A percentile compares a stretch with the other conserved stretches of the same genome.
These are phyloP conservation scores for Drosophila melanosoma DNA, from an alignment of 2,888 invertebrate genomes.

Conservation along the genomic window DNA sequence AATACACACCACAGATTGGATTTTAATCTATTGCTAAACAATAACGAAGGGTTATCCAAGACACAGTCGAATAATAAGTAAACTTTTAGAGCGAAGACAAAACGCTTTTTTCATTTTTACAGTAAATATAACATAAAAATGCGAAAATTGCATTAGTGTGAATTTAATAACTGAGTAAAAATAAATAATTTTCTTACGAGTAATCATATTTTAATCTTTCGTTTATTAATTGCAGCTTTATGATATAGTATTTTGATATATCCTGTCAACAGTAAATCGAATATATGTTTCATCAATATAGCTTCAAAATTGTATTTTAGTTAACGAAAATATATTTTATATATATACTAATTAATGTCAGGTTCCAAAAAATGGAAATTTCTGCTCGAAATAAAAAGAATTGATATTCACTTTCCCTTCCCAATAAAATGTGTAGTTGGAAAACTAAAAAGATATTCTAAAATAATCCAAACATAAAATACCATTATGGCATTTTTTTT, in stretches of 20 bases:
- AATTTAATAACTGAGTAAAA: too few relatives aligned
- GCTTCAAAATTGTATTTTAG: too few relatives aligned
- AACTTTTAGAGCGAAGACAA: neutral
- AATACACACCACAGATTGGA: conserved; percentile 17
- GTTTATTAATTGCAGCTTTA: too few relatives aligned
- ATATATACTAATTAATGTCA: too few relatives aligned
- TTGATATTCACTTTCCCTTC: neutral
- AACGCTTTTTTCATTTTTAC: neutral
- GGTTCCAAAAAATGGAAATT: neutral
- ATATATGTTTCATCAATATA: too few relatives aligned
- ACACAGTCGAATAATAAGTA: neutral
- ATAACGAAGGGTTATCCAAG: neutral
- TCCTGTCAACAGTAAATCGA: too few relatives aligned
- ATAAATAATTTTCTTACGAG: too few relatives aligned
- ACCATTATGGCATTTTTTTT: too few relatives aligned
- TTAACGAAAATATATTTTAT: too few relatives aligned
- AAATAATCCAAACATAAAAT: neutral
- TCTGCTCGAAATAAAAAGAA: neutral
- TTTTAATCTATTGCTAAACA: neutral
- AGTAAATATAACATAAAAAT: neutral
- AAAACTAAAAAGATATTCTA: neutral
- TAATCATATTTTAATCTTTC: too few relatives aligned
- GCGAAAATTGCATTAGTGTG: neutral
- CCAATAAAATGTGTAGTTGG: neutral
- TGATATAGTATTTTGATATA: too few relatives aligned